These are phyloP conservation scores for Boulengeromyrus knoepffleri DNA, from an alignment of 2,113 vertebrate species.

Conservation along the genomic window DNA sequence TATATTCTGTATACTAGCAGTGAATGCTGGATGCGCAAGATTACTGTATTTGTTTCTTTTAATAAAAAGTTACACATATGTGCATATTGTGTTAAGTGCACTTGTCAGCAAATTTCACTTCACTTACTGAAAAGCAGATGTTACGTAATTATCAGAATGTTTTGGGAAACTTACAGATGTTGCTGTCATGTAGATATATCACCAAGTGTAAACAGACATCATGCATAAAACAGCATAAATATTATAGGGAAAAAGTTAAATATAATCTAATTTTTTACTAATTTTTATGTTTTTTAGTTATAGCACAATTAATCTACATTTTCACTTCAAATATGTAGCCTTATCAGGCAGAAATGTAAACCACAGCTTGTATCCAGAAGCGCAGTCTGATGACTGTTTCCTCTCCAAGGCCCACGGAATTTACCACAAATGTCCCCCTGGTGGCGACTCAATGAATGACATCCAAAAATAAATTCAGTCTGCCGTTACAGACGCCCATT, in stretches of 20 bases:
- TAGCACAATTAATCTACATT: neutral
- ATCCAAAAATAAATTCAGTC: neutral
- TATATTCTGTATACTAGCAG: neutral
- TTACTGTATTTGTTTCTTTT: neutral
- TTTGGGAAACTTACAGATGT: neutral
- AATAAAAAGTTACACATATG: neutral
- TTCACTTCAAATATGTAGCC: neutral
- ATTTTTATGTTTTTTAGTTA: neutral
- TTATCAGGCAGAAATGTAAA: neutral
- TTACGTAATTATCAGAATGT: neutral
- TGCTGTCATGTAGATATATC: neutral
- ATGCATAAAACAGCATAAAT: neutral
- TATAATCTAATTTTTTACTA: too few relatives aligned
- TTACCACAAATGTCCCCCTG: conserved; percentile 53
- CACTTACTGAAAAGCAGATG: neutral
- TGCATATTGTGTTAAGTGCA: neutral
- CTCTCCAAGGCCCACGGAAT: neutral
- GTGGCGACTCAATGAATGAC: conserved; percentile 45
- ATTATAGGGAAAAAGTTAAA: neutral
- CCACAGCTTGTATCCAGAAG: neutral
- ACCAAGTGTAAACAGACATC: neutral
- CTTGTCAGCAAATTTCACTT: neutral
- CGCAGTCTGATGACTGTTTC: neutral
- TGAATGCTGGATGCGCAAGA: neutral
- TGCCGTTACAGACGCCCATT: neutral